A percentile compares a stretch with the other conserved stretches of the same genome.
Evolutionary conservation across 2,113 vertebrate species (phyloP).

Genomic region (Dromas ardeola): DNA sequence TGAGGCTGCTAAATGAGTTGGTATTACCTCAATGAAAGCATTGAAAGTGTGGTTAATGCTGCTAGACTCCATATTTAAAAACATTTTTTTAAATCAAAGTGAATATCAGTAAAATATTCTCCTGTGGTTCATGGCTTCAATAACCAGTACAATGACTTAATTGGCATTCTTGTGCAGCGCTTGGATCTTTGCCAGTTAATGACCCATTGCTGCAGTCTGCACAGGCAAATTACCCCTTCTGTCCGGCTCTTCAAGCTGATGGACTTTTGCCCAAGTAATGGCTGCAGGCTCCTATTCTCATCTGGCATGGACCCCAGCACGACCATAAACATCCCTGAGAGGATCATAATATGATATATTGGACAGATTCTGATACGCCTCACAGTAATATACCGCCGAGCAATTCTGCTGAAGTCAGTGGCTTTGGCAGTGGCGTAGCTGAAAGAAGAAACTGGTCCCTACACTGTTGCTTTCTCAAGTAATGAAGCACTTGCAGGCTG

Average conservation of each 20-base stretch:
- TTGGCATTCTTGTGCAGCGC: conserved; percentile 34
- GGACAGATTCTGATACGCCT: not conserved
- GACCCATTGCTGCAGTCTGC: conserved; percentile 39
- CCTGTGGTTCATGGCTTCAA: not conserved
- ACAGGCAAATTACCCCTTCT: not conserved
- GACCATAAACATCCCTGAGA: conserved; percentile 34
- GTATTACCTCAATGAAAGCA: not conserved
- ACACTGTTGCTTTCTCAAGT: not conserved
- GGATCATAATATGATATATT: conserved; percentile 12
- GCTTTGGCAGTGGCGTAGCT: not conserved
- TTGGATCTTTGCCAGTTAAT: conserved; percentile 39
- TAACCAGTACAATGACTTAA: conserved; percentile 6
- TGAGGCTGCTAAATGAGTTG: conserved; percentile 2
- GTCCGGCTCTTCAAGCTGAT: not conserved
- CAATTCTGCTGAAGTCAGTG: conserved; percentile 20
- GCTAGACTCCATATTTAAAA: conserved; percentile 8
- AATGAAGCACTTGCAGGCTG: not conserved
- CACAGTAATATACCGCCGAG: not conserved
- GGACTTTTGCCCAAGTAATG: conserved; percentile 27
- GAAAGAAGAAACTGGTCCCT: not conserved
- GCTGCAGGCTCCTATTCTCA: conserved; percentile 28
- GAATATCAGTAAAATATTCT: not conserved
- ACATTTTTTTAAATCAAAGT: conserved; percentile 1
- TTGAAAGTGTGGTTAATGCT: conserved; percentile 11
- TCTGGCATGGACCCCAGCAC: not conserved